A percentile compares a stretch with the other conserved stretches of the same genome.
phyloP scores from a whole-genome alignment of 64 coral and sea anemone species.

The Hydrozoanthus tunicans region DNA sequence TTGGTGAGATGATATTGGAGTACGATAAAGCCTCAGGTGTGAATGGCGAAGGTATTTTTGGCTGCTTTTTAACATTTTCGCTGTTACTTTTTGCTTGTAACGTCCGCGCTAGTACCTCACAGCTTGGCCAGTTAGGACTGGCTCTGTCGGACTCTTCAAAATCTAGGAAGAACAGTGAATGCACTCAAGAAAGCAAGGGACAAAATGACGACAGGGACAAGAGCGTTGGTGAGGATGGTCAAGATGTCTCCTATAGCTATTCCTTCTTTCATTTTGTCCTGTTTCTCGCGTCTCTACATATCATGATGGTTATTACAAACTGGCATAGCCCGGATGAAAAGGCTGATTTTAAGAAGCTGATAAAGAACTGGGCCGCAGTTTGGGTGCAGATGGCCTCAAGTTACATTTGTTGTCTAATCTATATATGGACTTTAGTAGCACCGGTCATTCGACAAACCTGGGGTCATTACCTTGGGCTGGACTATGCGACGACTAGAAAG shows the following conservation, averaged over 20 bases:
- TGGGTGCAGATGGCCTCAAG: slow-evolving; percentile 98
- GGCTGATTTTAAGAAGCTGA: slow-evolving; percentile 90
- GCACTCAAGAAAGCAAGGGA: slow-evolving; percentile 31
- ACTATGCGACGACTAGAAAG: slow-evolving; percentile 28
- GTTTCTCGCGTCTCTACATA: slow-evolving; percentile 79
- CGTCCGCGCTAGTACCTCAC: slow-evolving; percentile 92
- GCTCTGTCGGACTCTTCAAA: slow-evolving; percentile 72
- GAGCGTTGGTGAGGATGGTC: slow-evolving; percentile 43
- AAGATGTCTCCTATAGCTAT: slow-evolving; percentile 86
- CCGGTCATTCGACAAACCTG: slow-evolving; percentile 87
- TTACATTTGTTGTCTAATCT: slow-evolving; percentile 91
- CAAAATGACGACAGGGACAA: slow-evolving; percentile 20
- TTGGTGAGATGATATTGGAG: slow-evolving; percentile 88
- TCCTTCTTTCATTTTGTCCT: slow-evolving; percentile 91
- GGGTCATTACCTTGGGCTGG: slow-evolving; percentile 86
- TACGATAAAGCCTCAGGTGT: slow-evolving; percentile 95
- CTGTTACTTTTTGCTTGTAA: slow-evolving; percentile 93
- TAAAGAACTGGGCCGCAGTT: slow-evolving; percentile 96
- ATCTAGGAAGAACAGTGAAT: slow-evolving; percentile 53
- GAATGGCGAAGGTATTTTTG: slow-evolving; percentile 97
- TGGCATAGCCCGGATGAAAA: slow-evolving; percentile 96
- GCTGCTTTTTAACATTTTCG: slow-evolving; percentile 89
- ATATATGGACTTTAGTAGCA: slow-evolving; percentile 94
- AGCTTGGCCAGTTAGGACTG: slow-evolving; percentile 85
- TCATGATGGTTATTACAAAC: slow-evolving; percentile 95